phyloP scores from a whole-genome alignment of 2,797 vertebrate species.

The Argyrosomus regius region DNA sequence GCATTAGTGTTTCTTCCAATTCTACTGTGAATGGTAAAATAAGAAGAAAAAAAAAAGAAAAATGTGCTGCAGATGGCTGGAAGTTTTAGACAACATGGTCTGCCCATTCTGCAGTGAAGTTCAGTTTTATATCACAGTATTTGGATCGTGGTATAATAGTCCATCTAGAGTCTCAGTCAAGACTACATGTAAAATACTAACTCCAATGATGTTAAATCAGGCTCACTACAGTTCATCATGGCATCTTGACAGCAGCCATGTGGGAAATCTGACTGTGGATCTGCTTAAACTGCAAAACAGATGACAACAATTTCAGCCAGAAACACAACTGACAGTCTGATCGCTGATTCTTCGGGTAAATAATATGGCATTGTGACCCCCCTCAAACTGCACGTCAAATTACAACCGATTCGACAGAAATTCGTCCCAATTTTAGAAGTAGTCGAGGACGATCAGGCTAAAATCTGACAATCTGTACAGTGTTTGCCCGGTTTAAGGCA shows the following conservation, averaged over 20 bases:
- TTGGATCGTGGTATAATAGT: neutral
- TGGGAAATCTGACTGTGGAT: neutral
- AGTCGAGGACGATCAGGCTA: neutral
- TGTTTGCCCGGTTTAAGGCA: slow-evolving; percentile 7
- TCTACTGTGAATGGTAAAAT: neutral
- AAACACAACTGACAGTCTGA: neutral
- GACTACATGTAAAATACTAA: slow-evolving; percentile 8
- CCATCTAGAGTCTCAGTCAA: neutral
- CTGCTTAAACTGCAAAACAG: neutral
- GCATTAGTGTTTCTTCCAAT: neutral
- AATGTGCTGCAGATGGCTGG: neutral
- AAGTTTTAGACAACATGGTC: neutral
- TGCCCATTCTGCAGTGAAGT: neutral
- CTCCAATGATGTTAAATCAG: neutral
- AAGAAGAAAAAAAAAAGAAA: neutral
- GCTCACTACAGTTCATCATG: neutral
- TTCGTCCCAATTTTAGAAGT: neutral
- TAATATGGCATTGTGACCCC: neutral
- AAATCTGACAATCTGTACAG: neutral
- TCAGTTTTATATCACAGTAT: neutral
- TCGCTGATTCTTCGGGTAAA: neutral
- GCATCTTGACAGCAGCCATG: slow-evolving; percentile 4
- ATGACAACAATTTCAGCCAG: neutral
- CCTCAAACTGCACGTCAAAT: neutral
- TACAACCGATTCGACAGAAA: neutral